Evolutionary conservation across 2,888 invertebrate genomes (phyloP).

Genomic region (Scelioninae gen. 2): DNA sequence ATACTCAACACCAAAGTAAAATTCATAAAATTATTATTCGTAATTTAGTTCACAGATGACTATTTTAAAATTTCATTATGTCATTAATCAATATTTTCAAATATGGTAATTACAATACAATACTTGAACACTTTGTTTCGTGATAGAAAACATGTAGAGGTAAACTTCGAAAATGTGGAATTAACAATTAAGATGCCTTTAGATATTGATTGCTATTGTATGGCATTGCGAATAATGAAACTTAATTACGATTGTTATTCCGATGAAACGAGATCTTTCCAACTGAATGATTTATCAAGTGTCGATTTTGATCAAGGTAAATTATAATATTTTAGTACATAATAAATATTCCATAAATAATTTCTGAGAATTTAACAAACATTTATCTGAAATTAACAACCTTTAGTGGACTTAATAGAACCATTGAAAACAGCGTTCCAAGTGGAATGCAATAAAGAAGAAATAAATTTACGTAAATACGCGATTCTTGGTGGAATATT

Average conservation of each 20-base stretch:
- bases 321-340: too few species aligned
- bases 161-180: constrained; percentile 77
- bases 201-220: constrained; percentile 77
- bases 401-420: constrained; percentile 74
- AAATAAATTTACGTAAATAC: constrained; percentile 86
- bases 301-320: constrained; percentile 61
- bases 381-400: not conserved
- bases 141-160: constrained; percentile 77
- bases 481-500: constrained; percentile 86
- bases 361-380: too few species aligned
- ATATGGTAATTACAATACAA: too few species aligned
- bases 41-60: too few species aligned
- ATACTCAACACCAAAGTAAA: too few species aligned
- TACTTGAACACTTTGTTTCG: too few species aligned
- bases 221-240: constrained; percentile 78
- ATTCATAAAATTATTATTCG: too few species aligned
- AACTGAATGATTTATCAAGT: constrained; percentile 72
- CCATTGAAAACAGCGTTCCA: constrained; percentile 66
- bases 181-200: constrained; percentile 78
- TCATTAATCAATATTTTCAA: too few species aligned
- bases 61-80: too few species aligned
- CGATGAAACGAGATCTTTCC: constrained; percentile 73
- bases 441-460: constrained; percentile 69
- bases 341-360: too few species aligned
- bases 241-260: constrained; percentile 80